Percentiles rank a stretch among this genome's conserved stretches.
phyloP scores from a whole-genome alignment of 2,113 vertebrate genomes.

The Edolisoma coerulescens region DNA sequence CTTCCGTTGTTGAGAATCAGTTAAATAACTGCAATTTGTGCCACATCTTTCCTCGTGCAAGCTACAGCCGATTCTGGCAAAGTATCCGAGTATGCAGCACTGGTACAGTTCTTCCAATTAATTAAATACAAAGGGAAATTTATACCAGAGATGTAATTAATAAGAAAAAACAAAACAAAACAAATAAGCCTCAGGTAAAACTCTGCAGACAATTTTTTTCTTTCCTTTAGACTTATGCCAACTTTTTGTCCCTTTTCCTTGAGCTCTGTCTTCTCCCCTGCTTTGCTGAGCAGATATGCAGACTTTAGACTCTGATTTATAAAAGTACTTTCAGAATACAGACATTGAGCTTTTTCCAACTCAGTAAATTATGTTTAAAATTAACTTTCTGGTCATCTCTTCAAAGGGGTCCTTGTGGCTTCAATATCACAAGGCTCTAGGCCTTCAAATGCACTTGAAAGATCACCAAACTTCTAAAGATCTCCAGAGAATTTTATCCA shows the following conservation, averaged over 20 bases:
- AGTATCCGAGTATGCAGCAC: neutral
- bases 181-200: neutral
- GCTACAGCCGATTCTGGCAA: neutral
- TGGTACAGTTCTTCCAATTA: neutral
- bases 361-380: neutral
- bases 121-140: neutral
- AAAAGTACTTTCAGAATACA: neutral
- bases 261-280: neutral
- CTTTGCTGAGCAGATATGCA: neutral
- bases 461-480: neutral
- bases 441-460: neutral
- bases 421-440: neutral
- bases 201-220: neutral
- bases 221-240: neutral
- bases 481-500: neutral
- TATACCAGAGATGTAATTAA: neutral
- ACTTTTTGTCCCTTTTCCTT: neutral
- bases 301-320: neutral
- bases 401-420: neutral
- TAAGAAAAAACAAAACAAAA: neutral
- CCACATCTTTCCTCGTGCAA: neutral
- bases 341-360: neutral
- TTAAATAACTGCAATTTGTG: neutral
- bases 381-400: neutral
- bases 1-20: neutral